Base-by-base conservation (phyloP, 2,113 vertebrate genomes). In the Pseudorasbora parva region DNA sequence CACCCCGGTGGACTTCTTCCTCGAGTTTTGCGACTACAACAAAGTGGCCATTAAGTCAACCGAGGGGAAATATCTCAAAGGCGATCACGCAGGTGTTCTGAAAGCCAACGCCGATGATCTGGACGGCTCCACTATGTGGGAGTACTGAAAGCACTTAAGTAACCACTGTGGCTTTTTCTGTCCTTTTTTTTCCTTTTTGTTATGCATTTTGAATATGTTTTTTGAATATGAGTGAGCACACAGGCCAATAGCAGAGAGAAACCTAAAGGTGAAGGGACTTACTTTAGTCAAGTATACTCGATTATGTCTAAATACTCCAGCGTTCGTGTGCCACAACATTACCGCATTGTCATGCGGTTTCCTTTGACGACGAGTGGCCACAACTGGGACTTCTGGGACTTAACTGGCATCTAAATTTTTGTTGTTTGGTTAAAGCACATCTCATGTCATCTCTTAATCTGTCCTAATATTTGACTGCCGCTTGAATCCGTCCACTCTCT, bases 21-120 rank as follows among this genome's bases (percentile, higher is more conserved):
- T 99, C 1, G 97, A 99, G 93, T 99, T 99, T 93, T 98, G 96
- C 66, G 98, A 99, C 90, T 98, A 97, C 92, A 98, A 98, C 94
- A 99, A 99, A 91, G 94, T 99, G 91, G 98, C 97, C 17, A 93
- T 99, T 90, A 97, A 97, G 91, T 95, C 90, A 69, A 68, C 82
- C 0, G 96, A 97, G 0, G 94, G 95, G 88, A 98, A 96, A 90
- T 99, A 99, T 90, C 95, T 99, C 88, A 97, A 96, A 66, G 98
- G 98, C 0, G 98, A 99, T 94, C 97, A 99, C 0, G 97, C 97
- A 0, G 98, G 97, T 6, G 98, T 99, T 87, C 96, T 99, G 85
- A 99, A 98, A 94, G 98, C 98, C 85, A 96, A 96, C 0, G 94
- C 96, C 0, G 97, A 99, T 57, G 85, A 96, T 91, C 95, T 98